phyloP scores from a whole-genome alignment of 2,113 vertebrate genomes.

The Mesitornis unicolor region DNA sequence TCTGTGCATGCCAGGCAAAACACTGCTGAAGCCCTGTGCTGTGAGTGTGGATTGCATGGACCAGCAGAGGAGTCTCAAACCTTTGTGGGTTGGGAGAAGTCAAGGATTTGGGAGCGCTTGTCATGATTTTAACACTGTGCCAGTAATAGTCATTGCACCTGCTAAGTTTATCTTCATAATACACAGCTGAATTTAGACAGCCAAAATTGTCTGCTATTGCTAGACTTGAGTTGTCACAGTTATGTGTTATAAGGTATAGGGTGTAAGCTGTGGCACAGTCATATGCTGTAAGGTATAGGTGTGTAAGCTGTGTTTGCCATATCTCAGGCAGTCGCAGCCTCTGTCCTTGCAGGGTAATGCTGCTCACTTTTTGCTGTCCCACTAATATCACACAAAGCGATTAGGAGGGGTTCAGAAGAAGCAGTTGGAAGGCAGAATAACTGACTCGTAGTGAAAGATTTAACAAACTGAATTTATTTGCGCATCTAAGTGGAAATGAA shows the following conservation, averaged over 20 bases:
- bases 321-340: background rate
- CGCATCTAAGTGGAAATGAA: background rate
- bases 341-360: background rate
- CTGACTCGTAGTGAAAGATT: background rate
- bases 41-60: background rate
- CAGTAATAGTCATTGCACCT: background rate
- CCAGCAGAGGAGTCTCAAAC: background rate
- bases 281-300: fast-evolving
- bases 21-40: background rate
- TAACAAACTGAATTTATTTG: background rate
- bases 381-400: background rate
- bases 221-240: background rate
- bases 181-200: background rate
- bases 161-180: background rate
- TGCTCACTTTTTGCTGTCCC: background rate
- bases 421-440: background rate
- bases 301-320: background rate
- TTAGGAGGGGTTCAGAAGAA: background rate
- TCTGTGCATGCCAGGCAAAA: background rate
- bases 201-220: background rate
- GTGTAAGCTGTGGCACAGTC: background rate
- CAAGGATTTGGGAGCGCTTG: background rate
- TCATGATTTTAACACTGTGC: background rate
- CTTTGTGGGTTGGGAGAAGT: background rate
- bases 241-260: fast-evolving